Evolutionary conservation across 2,797 vertebrate genomes (phyloP).

Genomic region (Aplochiton taeniatus): DNA sequence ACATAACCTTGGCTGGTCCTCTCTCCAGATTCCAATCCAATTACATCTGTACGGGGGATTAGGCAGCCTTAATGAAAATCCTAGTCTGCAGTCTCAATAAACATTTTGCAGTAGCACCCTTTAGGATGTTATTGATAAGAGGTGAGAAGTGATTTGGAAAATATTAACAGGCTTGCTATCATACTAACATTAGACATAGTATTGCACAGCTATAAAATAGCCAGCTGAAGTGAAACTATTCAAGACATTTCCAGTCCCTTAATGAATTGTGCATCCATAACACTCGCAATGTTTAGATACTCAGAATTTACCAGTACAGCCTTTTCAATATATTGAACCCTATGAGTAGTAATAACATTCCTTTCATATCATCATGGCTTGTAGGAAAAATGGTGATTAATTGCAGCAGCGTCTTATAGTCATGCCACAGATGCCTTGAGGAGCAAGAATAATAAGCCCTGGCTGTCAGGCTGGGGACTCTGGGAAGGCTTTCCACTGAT

Average conservation of each 20-base stretch:
- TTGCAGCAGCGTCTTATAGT: too few species aligned
- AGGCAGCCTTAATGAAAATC: slow-evolving; percentile 3
- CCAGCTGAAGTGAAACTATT: background rate
- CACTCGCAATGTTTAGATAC: background rate
- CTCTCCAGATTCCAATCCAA: slow-evolving; percentile 30
- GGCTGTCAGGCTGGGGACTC: slow-evolving; percentile 28
- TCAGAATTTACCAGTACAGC: background rate
- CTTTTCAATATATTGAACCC: background rate
- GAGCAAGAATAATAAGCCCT: slow-evolving; percentile 37
- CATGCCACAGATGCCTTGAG: too few species aligned
- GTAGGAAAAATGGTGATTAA: too few species aligned
- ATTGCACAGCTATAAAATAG: too few species aligned
- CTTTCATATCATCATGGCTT: too few species aligned
- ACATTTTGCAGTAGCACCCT: background rate
- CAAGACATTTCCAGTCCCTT: background rate
- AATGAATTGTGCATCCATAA: background rate
- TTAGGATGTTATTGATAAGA: background rate
- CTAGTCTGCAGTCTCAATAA: background rate
- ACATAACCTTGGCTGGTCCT: slow-evolving; percentile 23
- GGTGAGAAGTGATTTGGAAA: background rate
- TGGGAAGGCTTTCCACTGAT: slow-evolving; percentile 32
- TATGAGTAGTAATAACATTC: too few species aligned
- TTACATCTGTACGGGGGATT: slow-evolving; percentile 26
- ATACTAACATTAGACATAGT: too few species aligned
- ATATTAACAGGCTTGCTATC: background rate